Evolutionary conservation across 2,797 vertebrate genomes (phyloP), one percentile per base, ranked within the genome.

Genomic region (Falco novaeseelandiae): DNA sequence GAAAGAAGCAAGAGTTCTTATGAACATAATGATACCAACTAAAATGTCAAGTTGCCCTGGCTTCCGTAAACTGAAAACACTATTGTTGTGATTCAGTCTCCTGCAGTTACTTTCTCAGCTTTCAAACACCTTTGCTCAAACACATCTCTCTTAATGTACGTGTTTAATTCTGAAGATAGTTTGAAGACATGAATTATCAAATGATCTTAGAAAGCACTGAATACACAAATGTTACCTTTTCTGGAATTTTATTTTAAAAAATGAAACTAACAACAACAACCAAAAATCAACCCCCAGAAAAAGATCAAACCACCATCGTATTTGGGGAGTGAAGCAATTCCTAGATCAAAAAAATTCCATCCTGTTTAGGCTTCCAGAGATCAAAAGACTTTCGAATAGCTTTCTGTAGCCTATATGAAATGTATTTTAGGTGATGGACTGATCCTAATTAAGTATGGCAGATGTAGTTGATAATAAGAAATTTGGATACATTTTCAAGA

Each of bases 221-320:
- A 40, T n/a, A 25, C 3, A 57, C 4, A 82, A 57, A 23, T 29
- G 3, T 52, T 87, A 29, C 2, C 8, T 76, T 82, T 57, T n/a
- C 10, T 49, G 4, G 12, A 72, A 7, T 34, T 66, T 58, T 54
- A 10, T 32, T 71, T 23, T 4, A 61, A 65, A 36, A 72, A 61
- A 62, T 42, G 6, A 72, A 48, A 29, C 11, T 40, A 51, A n/a
- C 16, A 30, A 30, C 2, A 14, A 19, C 8, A 48, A 44, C 0
- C 0, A 30, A 54, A 70, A n/a, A n/a, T n/a, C 14, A 4, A 9
- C 10, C 6, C 6, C 7, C 1, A 6, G 26, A 25, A 52, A 67
- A 8, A 0, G 0, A 4, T 5, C 10, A 36, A 52, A 20, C 1
- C 18, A 55, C 7, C 3, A 58, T 58, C 4, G 3, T 54, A 25